Base-by-base conservation (phyloP, 2,888 invertebrate genomes). In the Dolomedes plantarius region DNA sequence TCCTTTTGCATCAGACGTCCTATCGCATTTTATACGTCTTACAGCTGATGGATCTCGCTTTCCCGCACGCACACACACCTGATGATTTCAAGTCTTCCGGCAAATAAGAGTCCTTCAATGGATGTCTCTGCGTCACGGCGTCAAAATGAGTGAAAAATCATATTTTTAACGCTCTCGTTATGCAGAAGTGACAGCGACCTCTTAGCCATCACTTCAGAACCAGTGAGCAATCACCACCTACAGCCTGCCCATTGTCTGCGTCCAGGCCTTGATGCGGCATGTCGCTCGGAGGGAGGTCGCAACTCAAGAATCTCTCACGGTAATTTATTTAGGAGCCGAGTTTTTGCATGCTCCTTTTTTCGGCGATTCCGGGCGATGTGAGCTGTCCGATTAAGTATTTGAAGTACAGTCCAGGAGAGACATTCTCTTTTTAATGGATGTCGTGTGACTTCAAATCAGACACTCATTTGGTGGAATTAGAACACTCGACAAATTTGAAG, bases 151-250 rank as follows among this genome's bases (percentile, higher is more conserved):
- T 56, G 23, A 56, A 23, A 16, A 56, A 56, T 56, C 56, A 16
- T 56, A 16, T 56, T 56, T 56, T 56, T 56, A 56, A 56, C 56
- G 56, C 56, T 23, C 56, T 56, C 23, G 56, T 56, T 56, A 56
- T 56, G 19, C 56, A 56, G 23, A 23, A 56, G 16, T 56, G 56
- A 56, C 56, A 56, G 56, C 56, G 11, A 16, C 19, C 56, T 56
- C 56, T 56, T 23, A 1, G 23, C 56, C 23, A 23, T 23, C 56
- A 56, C 56, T 56, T 23, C 23, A 56, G 23, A 23, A 19, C 11
- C 19, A 23, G 23, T 56, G 56, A 56, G 56, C 16, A 23, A 56
- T 56, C 56, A 23, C 16, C 56, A 56, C 23, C 16, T 16, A 46
- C 19, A 56, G 23, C 19, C 23, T 1, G 1, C 2, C 56, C 56